Conservation (phyloP, 2,888 invertebrate genomes). For the Sinohyriopsis cumingii region DNA sequence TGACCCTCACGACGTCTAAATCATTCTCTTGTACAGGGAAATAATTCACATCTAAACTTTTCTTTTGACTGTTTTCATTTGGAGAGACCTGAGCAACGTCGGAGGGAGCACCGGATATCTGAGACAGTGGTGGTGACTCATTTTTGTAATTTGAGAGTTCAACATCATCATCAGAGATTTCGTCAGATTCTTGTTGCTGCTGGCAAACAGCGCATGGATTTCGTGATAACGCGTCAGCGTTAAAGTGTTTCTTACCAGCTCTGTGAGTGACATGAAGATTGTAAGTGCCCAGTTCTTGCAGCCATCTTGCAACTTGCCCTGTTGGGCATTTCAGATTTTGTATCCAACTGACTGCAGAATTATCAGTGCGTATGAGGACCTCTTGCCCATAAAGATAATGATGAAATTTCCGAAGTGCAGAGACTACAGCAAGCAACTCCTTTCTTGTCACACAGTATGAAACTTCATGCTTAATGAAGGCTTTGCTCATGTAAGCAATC, state of each 20-base stretch:
- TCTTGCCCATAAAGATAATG: constrained; percentile 25
- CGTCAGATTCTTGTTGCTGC: too few relatives aligned
- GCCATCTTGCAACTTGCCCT: constrained; percentile 23
- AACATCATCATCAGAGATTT: not conserved
- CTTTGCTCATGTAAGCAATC: constrained; percentile 21
- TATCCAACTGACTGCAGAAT: constrained; percentile 29
- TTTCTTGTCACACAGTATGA: constrained; percentile 15
- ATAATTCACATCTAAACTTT: too few relatives aligned
- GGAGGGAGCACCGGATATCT: too few relatives aligned
- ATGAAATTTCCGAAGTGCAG: constrained; percentile 14
- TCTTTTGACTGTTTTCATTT: too few relatives aligned
- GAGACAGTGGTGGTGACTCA: too few relatives aligned
- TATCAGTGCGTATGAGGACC: constrained; percentile 22
- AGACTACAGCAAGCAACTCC: constrained; percentile 16
- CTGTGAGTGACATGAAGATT: constrained; percentile 16
- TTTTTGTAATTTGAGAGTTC: not conserved
- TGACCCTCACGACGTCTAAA: too few relatives aligned
- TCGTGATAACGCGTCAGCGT: constrained; percentile 25
- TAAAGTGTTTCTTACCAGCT: constrained; percentile 15
- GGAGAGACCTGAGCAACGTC: too few relatives aligned
- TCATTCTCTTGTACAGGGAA: too few relatives aligned
- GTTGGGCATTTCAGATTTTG: constrained; percentile 13
- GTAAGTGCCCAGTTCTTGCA: constrained; percentile 19
- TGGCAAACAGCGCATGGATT: too few relatives aligned
- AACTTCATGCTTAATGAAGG: constrained; percentile 15